phyloP scores from a whole-genome alignment of 2,113 vertebrate genomes.

The Nipponia nippon region DNA sequence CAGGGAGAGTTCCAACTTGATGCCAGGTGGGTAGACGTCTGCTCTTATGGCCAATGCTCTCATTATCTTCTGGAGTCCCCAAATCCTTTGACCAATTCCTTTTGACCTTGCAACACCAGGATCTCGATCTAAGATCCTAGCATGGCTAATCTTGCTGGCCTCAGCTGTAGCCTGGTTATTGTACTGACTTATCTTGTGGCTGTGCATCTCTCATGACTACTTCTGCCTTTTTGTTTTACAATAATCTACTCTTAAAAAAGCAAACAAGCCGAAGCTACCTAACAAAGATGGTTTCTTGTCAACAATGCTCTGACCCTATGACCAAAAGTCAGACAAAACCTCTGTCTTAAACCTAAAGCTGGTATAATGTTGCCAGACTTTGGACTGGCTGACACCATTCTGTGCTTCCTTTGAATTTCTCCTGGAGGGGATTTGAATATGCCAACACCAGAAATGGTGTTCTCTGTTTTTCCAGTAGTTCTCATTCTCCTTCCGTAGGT shows the following conservation, averaged over 20 bases:
- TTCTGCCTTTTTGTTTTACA: background rate
- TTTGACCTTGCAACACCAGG: background rate
- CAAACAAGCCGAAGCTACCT: background rate
- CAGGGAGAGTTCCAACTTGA: background rate
- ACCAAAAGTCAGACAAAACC: background rate
- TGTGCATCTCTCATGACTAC: background rate
- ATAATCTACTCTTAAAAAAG: background rate
- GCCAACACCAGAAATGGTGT: background rate
- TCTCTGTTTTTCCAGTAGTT: background rate
- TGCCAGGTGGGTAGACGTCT: background rate
- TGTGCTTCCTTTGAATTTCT: background rate
- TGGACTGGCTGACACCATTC: background rate
- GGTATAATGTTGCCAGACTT: background rate
- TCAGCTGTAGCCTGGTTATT: background rate
- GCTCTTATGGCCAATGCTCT: background rate
- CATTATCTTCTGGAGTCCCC: background rate
- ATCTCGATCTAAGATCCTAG: background rate
- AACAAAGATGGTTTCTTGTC: background rate
- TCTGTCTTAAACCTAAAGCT: background rate
- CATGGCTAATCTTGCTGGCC: background rate
- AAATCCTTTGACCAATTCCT: background rate
- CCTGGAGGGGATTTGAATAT: background rate
- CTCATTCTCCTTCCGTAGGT: background rate
- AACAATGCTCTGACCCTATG: background rate
- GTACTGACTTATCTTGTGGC: rapidly evolving